A percentile compares a stretch with the other conserved stretches of the same genome.
Conservation (phyloP, 2,113 vertebrate species). For the Gambusia affinis region DNA sequence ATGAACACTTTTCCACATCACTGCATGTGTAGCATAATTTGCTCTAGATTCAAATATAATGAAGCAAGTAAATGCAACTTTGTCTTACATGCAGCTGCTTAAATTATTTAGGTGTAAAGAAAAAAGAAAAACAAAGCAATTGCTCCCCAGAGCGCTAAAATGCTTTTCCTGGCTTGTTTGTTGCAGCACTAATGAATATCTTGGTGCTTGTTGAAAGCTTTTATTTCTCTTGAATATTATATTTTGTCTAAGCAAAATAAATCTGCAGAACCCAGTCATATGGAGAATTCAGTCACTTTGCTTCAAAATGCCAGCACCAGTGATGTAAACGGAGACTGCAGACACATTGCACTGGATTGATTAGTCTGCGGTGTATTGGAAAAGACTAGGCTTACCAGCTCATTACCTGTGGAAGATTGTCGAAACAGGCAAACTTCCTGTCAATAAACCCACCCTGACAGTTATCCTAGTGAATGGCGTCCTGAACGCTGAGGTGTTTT, state of each 20-base stretch:
- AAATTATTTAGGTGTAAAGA: conserved; percentile 76
- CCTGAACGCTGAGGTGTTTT: conserved; percentile 41
- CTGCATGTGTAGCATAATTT: conserved; percentile 63
- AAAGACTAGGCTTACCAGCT: conserved; percentile 62
- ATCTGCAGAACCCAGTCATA: conserved; percentile 35
- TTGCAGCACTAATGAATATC: conserved; percentile 73
- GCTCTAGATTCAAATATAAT: conserved; percentile 81
- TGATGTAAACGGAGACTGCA: conserved; percentile 31
- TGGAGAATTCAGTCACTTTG: conserved; percentile 27
- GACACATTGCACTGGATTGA: conserved; percentile 55
- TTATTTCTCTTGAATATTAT: conserved; percentile 56
- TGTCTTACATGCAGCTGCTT: conserved; percentile 78
- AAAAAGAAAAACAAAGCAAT: conserved; percentile 67
- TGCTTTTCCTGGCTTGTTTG: conserved; percentile 63
- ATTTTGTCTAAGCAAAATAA: conserved; percentile 21
- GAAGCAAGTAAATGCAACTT: conserved; percentile 78
- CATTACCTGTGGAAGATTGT: conserved; percentile 52
- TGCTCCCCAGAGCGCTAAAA: conserved; percentile 68
- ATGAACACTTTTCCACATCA: no score
- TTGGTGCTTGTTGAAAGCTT: conserved; percentile 74
- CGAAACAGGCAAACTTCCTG: conserved; percentile 56
- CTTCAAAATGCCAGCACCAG: conserved; percentile 22
- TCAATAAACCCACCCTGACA: conserved; percentile 62
- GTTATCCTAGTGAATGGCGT: conserved; percentile 45
- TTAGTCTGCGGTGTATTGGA: conserved; percentile 34